Evolutionary conservation across 1,140 invertebrate genomes (phyloP).

Genomic region (Habropoda laboriosa): DNA sequence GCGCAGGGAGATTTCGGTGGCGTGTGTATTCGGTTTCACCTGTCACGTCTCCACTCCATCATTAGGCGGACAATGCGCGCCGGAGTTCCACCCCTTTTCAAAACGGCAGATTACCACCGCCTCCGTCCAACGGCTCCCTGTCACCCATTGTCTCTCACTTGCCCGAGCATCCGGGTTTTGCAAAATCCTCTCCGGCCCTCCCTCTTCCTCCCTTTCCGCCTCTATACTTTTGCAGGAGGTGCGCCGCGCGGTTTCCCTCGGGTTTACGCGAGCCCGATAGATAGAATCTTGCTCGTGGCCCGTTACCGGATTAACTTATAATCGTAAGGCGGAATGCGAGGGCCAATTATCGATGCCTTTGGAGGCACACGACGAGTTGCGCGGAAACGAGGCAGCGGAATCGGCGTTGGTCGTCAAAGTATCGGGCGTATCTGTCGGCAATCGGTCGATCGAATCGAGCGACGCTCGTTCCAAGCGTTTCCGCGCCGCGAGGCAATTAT

Average conservation of each 20-base stretch:
- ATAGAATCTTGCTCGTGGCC: conserved; percentile 25
- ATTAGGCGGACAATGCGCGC: conserved; percentile 75
- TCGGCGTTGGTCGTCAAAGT: conserved; percentile 36
- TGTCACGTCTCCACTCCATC: conserved; percentile 79
- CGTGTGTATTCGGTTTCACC: conserved; percentile 77
- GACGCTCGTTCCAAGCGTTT: conserved; percentile 26
- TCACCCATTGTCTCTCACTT: conserved; percentile 63
- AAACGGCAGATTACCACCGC: conserved; percentile 70
- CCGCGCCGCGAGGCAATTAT: conserved; percentile 47
- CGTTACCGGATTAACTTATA: conserved; percentile 77
- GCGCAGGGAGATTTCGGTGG: conserved; percentile 35
- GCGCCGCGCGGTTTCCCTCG: background rate
- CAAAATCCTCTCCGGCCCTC: conserved; percentile 55
- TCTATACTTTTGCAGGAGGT: background rate
- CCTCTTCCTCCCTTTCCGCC: background rate
- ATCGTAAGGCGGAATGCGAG: conserved; percentile 76
- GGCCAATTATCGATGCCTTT: conserved; percentile 76
- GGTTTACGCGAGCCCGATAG: conserved; percentile 4
- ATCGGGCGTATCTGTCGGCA: conserved; percentile 52
- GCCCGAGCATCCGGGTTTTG: conserved; percentile 72
- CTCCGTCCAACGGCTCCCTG: conserved; percentile 40
- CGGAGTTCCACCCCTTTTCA: conserved; percentile 72
- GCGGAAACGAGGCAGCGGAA: conserved; percentile 23
- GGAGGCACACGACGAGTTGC: background rate
- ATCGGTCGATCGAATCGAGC: conserved; percentile 36